These are phyloP conservation scores for Coilia nasus DNA, from an alignment of 2,797 vertebrate genomes.

Conservation along the genomic window DNA sequence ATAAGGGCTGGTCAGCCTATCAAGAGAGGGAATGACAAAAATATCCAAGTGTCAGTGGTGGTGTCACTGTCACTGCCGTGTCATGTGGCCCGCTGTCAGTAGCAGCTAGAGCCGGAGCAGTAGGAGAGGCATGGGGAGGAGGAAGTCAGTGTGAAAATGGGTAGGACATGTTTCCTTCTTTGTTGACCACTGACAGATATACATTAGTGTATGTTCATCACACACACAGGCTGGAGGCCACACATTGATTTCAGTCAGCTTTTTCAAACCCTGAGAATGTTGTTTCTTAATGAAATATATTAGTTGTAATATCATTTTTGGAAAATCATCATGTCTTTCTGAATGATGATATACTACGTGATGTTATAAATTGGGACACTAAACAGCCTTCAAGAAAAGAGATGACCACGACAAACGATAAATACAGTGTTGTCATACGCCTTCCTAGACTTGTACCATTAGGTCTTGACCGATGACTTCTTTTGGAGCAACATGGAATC, in stretches of 20 bases:
- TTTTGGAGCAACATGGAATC: not conserved
- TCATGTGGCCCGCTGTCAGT: conserved; percentile 18
- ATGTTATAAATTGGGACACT: not conserved
- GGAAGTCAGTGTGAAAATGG: not conserved
- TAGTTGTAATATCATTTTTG: not conserved
- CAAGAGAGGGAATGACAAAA: conserved; percentile 33
- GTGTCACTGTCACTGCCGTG: conserved; percentile 4
- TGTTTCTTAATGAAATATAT: not conserved
- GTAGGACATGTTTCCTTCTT: not conserved
- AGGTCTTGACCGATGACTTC: not conserved
- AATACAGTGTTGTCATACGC: not conserved
- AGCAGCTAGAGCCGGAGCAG: conserved; percentile 10
- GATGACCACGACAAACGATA: not conserved
- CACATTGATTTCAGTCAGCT: not conserved
- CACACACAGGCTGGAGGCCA: not conserved
- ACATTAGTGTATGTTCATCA: not conserved
- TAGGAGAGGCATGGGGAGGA: not conserved
- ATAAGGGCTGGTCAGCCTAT: conserved; percentile 36
- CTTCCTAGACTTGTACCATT: not conserved
- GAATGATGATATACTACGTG: not conserved
- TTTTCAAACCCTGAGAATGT: not conserved
- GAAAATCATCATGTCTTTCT: not conserved
- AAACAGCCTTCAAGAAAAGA: not conserved
- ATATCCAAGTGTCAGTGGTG: conserved; percentile 33
- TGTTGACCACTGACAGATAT: not conserved